These are phyloP conservation scores for Lepidonotus clava DNA, from an alignment of 2,888 invertebrate species.

Conservation along the genomic window DNA sequence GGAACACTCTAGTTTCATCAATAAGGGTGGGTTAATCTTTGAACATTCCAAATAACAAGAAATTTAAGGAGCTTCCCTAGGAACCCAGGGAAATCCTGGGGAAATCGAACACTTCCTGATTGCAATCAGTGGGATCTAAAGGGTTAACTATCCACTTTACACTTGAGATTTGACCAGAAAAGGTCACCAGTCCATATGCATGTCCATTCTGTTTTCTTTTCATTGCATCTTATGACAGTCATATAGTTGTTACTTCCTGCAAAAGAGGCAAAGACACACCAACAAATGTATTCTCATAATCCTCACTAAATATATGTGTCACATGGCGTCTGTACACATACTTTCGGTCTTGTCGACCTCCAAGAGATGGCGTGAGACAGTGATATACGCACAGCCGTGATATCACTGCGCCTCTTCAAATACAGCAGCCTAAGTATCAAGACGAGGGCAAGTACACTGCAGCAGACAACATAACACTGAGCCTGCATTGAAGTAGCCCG, in stretches of 20 bases:
- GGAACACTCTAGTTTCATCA: no score
- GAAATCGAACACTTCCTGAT: no score
- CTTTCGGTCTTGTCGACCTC: not conserved
- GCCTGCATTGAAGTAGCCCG: not conserved
- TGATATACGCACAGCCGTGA: not conserved
- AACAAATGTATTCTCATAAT: slow-evolving; percentile 64
- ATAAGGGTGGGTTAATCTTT: no score
- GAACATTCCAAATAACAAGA: no score
- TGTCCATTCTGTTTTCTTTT: no score
- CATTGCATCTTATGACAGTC: no score
- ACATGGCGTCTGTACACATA: not conserved
- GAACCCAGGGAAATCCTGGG: no score
- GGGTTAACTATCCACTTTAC: no score
- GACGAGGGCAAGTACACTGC: not conserved
- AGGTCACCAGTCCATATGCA: no score
- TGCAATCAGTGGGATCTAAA: no score
- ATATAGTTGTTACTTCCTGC: slow-evolving; percentile 61
- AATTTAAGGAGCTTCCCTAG: no score
- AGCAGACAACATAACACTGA: not conserved
- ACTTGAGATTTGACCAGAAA: no score
- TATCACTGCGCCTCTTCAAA: not conserved
- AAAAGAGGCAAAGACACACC: slow-evolving; percentile 63
- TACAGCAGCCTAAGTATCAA: not conserved
- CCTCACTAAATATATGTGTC: slow-evolving; percentile 60
- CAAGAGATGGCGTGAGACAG: not conserved